Evolutionary conservation across 2,113 vertebrate species (phyloP).

Genomic region (Apistogramma diplotaenia): DNA sequence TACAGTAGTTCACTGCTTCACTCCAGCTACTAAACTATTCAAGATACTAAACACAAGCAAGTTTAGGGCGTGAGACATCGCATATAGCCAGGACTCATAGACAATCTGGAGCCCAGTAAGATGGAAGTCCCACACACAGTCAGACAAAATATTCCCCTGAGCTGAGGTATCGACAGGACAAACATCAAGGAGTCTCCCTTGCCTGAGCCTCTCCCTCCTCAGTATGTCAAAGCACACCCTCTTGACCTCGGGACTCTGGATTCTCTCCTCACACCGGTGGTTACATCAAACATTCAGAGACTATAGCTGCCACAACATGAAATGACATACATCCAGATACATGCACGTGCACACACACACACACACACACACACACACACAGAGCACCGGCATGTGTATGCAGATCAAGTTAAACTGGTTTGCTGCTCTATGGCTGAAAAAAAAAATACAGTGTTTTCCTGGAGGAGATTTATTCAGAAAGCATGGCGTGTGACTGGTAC

Average conservation of each 20-base stretch:
- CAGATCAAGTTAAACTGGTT: slow-evolving; percentile 41
- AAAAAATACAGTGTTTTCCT: background rate
- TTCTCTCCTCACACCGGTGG: slow-evolving; percentile 59
- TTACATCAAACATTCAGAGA: slow-evolving; percentile 67
- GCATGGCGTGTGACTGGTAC: rapidly evolving
- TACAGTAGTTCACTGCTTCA: background rate
- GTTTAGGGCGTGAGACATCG: background rate
- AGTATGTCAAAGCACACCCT: slow-evolving; percentile 71
- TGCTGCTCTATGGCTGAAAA: background rate
- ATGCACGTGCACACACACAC: background rate
- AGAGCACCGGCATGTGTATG: background rate
- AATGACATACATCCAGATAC: slow-evolving; percentile 10
- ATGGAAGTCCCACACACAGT: slow-evolving; percentile 23
- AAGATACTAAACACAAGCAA: background rate
- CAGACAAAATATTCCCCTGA: slow-evolving; percentile 64
- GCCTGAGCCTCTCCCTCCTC: slow-evolving; percentile 47
- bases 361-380: background rate
- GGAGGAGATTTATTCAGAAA: background rate
- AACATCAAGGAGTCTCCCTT: slow-evolving; percentile 68
- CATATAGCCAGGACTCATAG: slow-evolving; percentile 3
- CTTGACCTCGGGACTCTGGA: slow-evolving; percentile 67
- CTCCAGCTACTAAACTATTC: slow-evolving; percentile 11
- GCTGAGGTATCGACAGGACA: slow-evolving; percentile 68
- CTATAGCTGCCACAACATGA: slow-evolving; percentile 38
- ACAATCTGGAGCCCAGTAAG: slow-evolving; percentile 39